phyloP scores from a whole-genome alignment of 2,797 vertebrate species.

The Gadopsis marmoratus region DNA sequence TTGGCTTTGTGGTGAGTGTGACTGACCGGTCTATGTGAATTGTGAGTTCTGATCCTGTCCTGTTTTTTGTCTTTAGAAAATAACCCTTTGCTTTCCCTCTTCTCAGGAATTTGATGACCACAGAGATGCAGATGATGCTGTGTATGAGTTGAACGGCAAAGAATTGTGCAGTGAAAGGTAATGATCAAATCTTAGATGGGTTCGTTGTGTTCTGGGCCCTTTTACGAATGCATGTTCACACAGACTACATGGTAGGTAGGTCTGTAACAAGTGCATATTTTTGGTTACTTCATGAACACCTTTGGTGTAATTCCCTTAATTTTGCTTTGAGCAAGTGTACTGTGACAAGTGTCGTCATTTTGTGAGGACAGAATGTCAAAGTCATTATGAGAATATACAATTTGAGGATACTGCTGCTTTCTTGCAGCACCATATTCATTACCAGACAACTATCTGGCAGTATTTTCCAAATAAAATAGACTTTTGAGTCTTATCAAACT shows the following conservation, averaged over 20 bases:
- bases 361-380: too few species aligned
- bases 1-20: slow-evolving; percentile 93
- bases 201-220: not conserved
- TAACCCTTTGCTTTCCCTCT: not conserved
- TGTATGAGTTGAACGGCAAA: slow-evolving; percentile 94
- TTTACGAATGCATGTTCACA: too few species aligned
- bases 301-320: too few species aligned
- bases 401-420: not conserved
- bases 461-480: too few species aligned
- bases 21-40: accelerated
- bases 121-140: slow-evolving; percentile 94
- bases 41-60: accelerated
- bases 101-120: slow-evolving; percentile 94
- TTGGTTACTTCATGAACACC: too few species aligned
- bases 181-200: not conserved
- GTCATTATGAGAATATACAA: not conserved
- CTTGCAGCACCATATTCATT: too few species aligned
- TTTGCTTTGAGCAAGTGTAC: too few species aligned
- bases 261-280: not conserved
- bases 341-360: not conserved
- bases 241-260: not conserved
- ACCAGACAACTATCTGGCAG: too few species aligned
- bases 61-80: not conserved
- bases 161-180: slow-evolving; percentile 94
- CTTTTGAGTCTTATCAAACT: too few species aligned